Percentiles rank a stretch among this genome's conserved stretches.
Evolutionary conservation across 2,888 invertebrate genomes (phyloP).

Genomic region (Drosophila flavopinicola): DNA sequence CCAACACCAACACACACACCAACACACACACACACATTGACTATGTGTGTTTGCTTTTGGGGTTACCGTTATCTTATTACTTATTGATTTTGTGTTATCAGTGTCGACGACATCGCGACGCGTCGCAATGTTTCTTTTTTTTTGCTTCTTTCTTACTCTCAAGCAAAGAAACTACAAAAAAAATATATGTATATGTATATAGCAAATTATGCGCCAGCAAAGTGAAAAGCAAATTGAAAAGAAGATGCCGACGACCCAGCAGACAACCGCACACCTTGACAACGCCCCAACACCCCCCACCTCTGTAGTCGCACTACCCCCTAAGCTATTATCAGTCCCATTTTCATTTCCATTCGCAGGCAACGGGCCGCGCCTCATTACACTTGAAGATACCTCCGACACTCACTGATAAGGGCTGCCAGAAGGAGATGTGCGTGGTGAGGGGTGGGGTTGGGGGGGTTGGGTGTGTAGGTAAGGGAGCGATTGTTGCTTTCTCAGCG

Average conservation of each 20-base stretch:
- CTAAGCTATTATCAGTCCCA: neutral
- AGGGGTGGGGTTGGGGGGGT: neutral
- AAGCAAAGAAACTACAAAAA: conserved; percentile 13
- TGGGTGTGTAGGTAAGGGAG: neutral
- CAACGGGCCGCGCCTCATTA: conserved; percentile 56
- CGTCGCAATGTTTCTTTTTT: neutral
- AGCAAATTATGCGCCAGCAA: conserved; percentile 31
- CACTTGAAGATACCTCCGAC: conserved; percentile 49
- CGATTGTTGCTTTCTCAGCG: conserved; percentile 55
- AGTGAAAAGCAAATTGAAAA: conserved; percentile 64
- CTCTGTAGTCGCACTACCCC: accelerated
- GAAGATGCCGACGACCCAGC: conserved; percentile 56
- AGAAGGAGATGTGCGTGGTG: neutral
- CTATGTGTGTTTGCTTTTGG: conserved; percentile 45
- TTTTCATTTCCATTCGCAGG: conserved; percentile 8
- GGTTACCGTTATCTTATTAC: conserved; percentile 75
- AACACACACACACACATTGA: conserved; percentile 9
- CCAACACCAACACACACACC: conserved; percentile 22
- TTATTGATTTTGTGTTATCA: conserved; percentile 75
- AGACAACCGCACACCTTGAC: no score
- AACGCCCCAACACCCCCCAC: neutral
- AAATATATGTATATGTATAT: conserved; percentile 12
- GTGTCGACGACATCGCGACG: conserved; percentile 40
- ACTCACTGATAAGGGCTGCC: conserved; percentile 41
- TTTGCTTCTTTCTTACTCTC: no score